Evolutionary conservation across 2,113 vertebrate genomes (phyloP), one percentile per base, ranked within the genome.

Genomic region (Rhinichthys klamathensis): DNA sequence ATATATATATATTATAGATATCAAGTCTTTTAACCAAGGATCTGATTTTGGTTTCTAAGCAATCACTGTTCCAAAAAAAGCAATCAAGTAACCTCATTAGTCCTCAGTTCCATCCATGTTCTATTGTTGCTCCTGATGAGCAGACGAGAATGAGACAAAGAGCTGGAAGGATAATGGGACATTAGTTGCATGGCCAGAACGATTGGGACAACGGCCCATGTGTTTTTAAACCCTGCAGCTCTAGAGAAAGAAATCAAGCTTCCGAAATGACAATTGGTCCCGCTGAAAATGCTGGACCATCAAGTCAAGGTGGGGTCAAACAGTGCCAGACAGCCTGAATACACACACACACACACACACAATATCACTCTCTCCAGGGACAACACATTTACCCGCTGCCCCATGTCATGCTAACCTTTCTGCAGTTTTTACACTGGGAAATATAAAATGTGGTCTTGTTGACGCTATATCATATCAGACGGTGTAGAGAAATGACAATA

Each of bases 271-370:
- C 73, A 21, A 84, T 86, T 41, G 44, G 46, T 35, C 30, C 67
- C 74, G 23, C 56, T 83, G 30, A 69, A 85, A 67, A 82, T 85
- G 41, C 27, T n/a, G 32, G 44, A 81, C 70, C 65, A 85, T 86
- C 35, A 67, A 60, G 84, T 63, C 46, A 16, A 88, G 84, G 81
- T 86, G 84, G 77, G 46, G 56, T 83, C 56, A 30, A n/a, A 32
- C 49, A 54, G 75, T 76, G 85, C 88, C 90, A 94, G 92, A 92
- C 93, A 88, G 74, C 56, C 80, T 0, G 5, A 94, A 94, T 93
- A 92, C 93, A 91, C 94, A 91, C 78, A 27, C 27, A 25, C 6
- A 27, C 1, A 13, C 13, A 49, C 41, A 41, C 41, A 41, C 41
- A 82, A 25, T 30, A 76, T 76, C 73, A 54, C 21, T 16, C 51